Evolutionary conservation across 92 coral and sea anemone species (phyloP), one percentile per base, ranked within the genome.

Genomic region (Diadumene lineata): DNA sequence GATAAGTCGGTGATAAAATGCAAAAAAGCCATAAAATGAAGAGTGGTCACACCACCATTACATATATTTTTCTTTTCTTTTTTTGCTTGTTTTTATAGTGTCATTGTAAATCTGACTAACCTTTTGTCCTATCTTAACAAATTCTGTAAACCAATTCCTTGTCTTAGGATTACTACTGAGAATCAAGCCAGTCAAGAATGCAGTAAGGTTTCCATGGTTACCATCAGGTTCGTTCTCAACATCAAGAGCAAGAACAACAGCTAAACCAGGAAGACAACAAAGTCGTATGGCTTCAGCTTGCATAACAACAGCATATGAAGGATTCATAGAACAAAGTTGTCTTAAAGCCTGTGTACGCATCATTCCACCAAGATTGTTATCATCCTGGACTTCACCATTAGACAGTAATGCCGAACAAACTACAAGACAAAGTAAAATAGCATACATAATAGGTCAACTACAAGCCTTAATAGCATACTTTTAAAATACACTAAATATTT

Each of bases 101-200:
- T n/a, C n/a, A n/a, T n/a, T n/a, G n/a, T n/a, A n/a, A n/a, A n/a
- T n/a, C n/a, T n/a, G n/a, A 70, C 73, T 33, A 69, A 94, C 98
- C 89, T 88, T 94, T 68, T 94, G 98, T 31, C 98, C 98, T 58
- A 86, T 92, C 82, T 91, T 84, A 23, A 94, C 75, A 69, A 94
- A 94, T 56, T 92, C 92, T 4, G 98, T 89, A 86, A 94, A 94
- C 98, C 98, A 94, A 73, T 77, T 88, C 60, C 90, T 82, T 57
- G 83, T 90, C 56, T 88, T 89, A 29, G 87, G 61, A 67, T 94
- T 88, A 53, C 92, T 89, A 44, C 98, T 97, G 34, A 94, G 79
- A 11, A 94, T 72, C 61, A 94, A 79, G 0, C 97, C 98, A 79
- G 97, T 91, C 11, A 94, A 82, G 70, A 91, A 94, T 43, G 96